Evolutionary conservation across 2,888 invertebrate species (phyloP), one percentile per base, ranked within the genome.

Genomic region (Lasioglossum malachurum): DNA sequence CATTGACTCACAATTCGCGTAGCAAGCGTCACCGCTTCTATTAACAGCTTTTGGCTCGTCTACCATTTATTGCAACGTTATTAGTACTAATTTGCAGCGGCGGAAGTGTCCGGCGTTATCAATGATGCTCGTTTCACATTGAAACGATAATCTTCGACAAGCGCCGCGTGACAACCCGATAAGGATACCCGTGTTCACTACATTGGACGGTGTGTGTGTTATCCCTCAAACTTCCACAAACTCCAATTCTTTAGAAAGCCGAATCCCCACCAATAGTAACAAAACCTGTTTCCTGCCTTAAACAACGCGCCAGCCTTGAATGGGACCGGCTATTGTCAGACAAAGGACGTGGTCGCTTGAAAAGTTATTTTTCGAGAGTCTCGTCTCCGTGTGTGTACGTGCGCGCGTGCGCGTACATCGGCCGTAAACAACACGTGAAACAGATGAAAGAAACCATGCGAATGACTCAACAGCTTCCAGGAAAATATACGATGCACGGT

Each of bases 381-480:
- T n/a, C 12, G 27, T 12, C 12, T 14, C n/a, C n/a, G 14, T 64
- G 16, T 16, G 14, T 7, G 16, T 7, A 31, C 2, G 14, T 27
- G 16, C 10, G 2, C 31, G 16, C 23, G 1, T 4, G 14, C 1
- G 19, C 2, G 23, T 2, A 44, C n/a, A n/a, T 53, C n/a, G 53
- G 4, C 1, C 53, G n/a, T 23, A 53, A 53, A 53, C 23, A 53
- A 23, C 53, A 53, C 16, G 35, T 5, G 60, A 49, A 60, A 64
- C 49, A 49, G 4, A 71, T 35, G 77, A 75, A 80, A 71, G 53
- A 23, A 69, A 74, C 16, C 77, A 49, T 4, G 31, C 49, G 49
- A 19, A 75, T 83, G 83, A 84, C 49, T 82, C 78, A 75, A 71
- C 69, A 14, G 7, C 67, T 64, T 44, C 78, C 76, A 38, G 4